Evolutionary conservation across 2,113 vertebrate species (phyloP), one percentile per base, ranked within the genome.

Genomic region (Amia ocellicauda): DNA sequence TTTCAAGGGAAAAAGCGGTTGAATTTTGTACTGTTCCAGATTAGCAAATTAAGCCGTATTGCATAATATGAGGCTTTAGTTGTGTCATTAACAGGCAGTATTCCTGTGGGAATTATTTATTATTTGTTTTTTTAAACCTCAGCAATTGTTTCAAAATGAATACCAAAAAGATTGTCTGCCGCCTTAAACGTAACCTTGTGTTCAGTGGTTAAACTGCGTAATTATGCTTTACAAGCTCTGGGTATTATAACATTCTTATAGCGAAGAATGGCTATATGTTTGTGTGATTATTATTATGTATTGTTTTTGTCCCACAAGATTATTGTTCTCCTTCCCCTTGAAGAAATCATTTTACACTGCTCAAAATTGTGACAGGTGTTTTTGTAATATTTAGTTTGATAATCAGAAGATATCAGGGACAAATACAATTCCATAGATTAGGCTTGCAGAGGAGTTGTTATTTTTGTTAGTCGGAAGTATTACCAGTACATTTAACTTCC

Each of bases 21-120:
- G 11, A 36, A 36, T 1, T 29, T 17, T 29, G 24, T 26, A 24
- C 10, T 5, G n/a, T 24, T 45, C 45, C 2, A 51, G 60, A 50
- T 62, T 24, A 62, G 19, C n/a, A 28, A 17, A 36, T 50, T 50
- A 51, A 62, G 60, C 22, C n/a, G 16, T 36, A 20, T 62, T 51
- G 45, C 45, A 31, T 8, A 61, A 28, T 2, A 28, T 3, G 24
- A 24, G 26, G 22, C 23, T 49, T 61, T 14, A 17, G 26, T 60
- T 47, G 24, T 59, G 36, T 42, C 36, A 43, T 47, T 43, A 45
- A 29, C 24, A 31, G 59, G 43, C 43, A 13, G 14, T 13, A 47
- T 47, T 63, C 19, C 51, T 24, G 1, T 28, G 42, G 8, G 26
- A 62, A 24, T 49, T 3, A 10, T 23, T 9, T 4, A 26, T 31